Percentiles rank a stretch among this genome's conserved stretches.
Conservation (phyloP, 2,797 vertebrate species). For the Bovichtus diacanthus region DNA sequence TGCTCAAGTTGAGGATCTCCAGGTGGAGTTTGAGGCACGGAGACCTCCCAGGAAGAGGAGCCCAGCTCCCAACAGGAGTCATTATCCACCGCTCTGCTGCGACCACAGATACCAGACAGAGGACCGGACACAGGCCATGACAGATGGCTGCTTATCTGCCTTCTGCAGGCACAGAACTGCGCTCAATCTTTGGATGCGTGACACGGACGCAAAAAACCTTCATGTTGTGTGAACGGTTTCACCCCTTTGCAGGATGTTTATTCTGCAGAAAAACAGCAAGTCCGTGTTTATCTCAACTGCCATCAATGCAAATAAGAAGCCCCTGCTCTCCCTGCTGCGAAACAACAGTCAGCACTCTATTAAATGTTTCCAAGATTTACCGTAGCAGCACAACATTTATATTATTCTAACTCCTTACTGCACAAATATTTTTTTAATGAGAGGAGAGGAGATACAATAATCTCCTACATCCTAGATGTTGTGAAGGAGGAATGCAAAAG, state of each 20-base stretch:
- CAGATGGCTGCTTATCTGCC: conserved; percentile 54
- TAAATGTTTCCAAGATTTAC: background rate
- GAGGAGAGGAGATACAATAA: background rate
- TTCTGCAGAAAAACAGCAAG: conserved; percentile 29
- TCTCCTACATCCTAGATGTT: background rate
- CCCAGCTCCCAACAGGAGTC: conserved; percentile 50
- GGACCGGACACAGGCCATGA: conserved; percentile 55
- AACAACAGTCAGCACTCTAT: background rate
- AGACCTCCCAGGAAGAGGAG: conserved; percentile 49
- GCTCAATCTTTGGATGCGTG: conserved; percentile 25
- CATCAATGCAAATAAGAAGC: conserved; percentile 8
- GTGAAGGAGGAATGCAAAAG: background rate
- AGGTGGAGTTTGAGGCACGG: conserved; percentile 3
- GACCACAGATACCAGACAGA: conserved; percentile 29
- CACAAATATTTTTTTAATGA: background rate
- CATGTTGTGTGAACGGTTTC: conserved; percentile 28
- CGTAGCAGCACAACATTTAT: background rate
- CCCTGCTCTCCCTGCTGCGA: background rate
- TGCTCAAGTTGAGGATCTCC: conserved; percentile 23
- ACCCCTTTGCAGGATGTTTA: conserved; percentile 30
- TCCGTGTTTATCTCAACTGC: conserved; percentile 32
- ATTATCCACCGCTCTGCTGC: conserved; percentile 57
- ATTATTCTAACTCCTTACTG: background rate
- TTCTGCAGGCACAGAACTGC: conserved; percentile 28
- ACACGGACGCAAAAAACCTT: conserved; percentile 17